Percentiles rank a stretch among this genome's conserved stretches.
These are phyloP conservation scores for Reinhardtius hippoglossoides DNA, from an alignment of 2,113 vertebrate genomes.

Conservation along the genomic window DNA sequence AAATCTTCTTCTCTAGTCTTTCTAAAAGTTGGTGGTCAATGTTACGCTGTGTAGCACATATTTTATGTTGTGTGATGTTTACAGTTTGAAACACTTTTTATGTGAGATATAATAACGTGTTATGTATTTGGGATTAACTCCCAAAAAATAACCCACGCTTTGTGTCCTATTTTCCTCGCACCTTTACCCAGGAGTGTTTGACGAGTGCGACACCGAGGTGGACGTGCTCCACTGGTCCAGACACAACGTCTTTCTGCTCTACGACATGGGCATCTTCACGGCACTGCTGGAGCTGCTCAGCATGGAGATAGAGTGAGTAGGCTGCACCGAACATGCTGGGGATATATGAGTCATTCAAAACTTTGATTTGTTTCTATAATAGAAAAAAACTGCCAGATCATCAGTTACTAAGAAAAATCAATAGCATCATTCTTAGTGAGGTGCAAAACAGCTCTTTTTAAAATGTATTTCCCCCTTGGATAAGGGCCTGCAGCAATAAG, in stretches of 20 bases:
- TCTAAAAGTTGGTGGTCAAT: no score
- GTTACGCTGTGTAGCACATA: no score
- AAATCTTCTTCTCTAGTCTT: no score
- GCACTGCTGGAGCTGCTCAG: conserved; percentile 96
- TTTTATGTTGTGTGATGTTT: no score
- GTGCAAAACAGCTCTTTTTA: neutral
- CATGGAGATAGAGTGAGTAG: conserved; percentile 96
- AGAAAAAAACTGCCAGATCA: neutral
- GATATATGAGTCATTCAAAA: neutral
- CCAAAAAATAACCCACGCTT: neutral
- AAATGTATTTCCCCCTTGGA: neutral
- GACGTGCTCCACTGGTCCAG: conserved; percentile 93
- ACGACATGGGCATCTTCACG: conserved; percentile 94
- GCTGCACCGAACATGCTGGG: neutral
- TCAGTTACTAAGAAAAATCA: neutral
- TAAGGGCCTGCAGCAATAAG: neutral
- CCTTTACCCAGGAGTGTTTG: conserved; percentile 87
- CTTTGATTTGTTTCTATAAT: neutral
- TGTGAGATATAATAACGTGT: no score
- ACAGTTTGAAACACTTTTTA: no score
- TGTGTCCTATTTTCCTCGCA: neutral
- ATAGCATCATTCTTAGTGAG: neutral
- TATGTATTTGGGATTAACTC: neutral
- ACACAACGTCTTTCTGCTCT: conserved; percentile 95
- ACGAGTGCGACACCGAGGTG: conserved; percentile 89